phyloP scores from a whole-genome alignment of 2,113 vertebrate genomes.

The Neofelis nebulosa region DNA sequence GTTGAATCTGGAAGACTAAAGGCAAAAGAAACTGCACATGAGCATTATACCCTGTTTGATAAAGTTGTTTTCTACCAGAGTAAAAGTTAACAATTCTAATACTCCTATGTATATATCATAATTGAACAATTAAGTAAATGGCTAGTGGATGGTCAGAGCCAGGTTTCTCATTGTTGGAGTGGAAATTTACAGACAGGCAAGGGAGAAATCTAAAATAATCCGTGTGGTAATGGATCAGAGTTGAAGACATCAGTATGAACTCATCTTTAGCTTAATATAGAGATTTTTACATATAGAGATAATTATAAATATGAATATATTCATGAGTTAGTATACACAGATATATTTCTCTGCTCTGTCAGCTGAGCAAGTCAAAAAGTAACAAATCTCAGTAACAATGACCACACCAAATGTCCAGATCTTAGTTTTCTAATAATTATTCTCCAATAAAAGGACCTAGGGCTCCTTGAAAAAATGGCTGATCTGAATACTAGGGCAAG shows the following conservation, averaged over 20 bases:
- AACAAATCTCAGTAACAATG: background rate
- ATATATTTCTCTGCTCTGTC: background rate
- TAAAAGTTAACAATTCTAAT: background rate
- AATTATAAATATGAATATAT: background rate
- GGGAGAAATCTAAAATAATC: background rate
- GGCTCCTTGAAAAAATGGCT: background rate
- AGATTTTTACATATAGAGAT: background rate
- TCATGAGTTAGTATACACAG: background rate
- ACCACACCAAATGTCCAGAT: background rate
- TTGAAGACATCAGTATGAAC: background rate
- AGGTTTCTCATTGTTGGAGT: background rate
- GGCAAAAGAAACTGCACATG: background rate
- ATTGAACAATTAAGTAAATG: background rate
- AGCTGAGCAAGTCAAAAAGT: background rate
- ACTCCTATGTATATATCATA: background rate
- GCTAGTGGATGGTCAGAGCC: background rate
- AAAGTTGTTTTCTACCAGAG: background rate
- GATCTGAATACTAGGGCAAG: background rate
- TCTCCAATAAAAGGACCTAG: background rate
- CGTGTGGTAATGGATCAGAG: background rate
- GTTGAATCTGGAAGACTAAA: background rate
- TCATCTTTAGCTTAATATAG: background rate
- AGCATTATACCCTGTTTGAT: background rate
- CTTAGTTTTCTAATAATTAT: background rate
- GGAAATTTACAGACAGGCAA: background rate